Evolutionary conservation across 1,140 invertebrate genomes (phyloP).

Genomic region (Cotesia glomerata): DNA sequence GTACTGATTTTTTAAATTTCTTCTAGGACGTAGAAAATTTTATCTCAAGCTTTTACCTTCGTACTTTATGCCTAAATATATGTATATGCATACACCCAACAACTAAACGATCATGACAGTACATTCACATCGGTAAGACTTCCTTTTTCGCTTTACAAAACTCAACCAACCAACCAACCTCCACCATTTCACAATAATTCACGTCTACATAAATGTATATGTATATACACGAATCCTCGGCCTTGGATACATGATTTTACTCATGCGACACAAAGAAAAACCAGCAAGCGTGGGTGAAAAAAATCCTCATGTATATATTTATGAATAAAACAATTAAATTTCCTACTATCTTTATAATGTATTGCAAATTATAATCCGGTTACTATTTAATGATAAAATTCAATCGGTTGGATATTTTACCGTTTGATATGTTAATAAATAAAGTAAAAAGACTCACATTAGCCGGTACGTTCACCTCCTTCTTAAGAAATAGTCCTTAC

Average conservation of each 20-base stretch:
- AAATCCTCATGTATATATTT: not conserved
- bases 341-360: not conserved
- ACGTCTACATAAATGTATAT: not conserved
- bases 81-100: not conserved
- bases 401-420: not conserved
- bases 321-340: not conserved
- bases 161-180: not conserved
- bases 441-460: conserved; percentile 23
- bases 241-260: not conserved
- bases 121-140: conserved; percentile 12
- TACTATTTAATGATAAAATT: not conserved
- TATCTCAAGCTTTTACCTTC: not conserved
- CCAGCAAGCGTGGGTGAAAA: not conserved
- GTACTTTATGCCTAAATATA: not conserved
- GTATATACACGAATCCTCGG: not conserved
- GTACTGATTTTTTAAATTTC: not conserved
- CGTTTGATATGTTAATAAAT: not conserved
- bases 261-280: too few species aligned
- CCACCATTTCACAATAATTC: conserved; percentile 20
- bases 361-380: not conserved
- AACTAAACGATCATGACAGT: not conserved
- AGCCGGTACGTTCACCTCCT: conserved; percentile 36
- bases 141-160: conserved; percentile 9
- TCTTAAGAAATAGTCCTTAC: conserved; percentile 36
- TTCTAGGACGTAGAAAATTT: not conserved